Percentiles rank a stretch among this genome's conserved stretches.
phyloP scores from a whole-genome alignment of 1,140 invertebrate genomes.

The Bombus superbus region DNA sequence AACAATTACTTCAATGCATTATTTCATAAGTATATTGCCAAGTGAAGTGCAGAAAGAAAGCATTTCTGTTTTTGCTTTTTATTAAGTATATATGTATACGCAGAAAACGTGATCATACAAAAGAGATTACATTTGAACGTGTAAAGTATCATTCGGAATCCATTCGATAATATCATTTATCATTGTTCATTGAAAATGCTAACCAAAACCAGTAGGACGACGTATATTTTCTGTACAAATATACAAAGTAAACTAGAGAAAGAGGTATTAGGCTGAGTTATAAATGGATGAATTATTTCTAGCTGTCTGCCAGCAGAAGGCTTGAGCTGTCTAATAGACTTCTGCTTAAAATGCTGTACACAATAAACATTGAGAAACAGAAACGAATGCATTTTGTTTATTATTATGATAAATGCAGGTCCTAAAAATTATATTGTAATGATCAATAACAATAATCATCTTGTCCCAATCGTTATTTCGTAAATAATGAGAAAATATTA shows the following conservation, averaged over 20 bases:
- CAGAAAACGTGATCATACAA: background rate
- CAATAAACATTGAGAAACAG: background rate
- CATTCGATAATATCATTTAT: background rate
- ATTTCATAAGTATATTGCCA: background rate
- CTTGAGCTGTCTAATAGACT: constrained; percentile 11
- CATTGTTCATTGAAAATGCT: background rate
- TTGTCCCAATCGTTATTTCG: too few species aligned
- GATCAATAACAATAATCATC: too few species aligned
- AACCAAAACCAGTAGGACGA: background rate
- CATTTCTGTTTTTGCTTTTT: background rate
- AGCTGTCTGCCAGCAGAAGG: constrained; percentile 35
- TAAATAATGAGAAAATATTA: too few species aligned
- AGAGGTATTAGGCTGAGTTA: constrained; percentile 36
- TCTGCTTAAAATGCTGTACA: background rate
- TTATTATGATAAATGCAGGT: background rate
- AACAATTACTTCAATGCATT: background rate
- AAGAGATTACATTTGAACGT: background rate
- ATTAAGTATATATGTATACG: background rate
- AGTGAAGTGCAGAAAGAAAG: background rate
- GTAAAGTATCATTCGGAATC: background rate
- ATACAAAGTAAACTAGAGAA: constrained; percentile 20
- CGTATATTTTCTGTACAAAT: constrained; percentile 24
- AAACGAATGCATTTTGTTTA: background rate
- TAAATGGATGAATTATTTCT: constrained; percentile 55
- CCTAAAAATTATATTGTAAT: background rate